These are phyloP conservation scores for Mustela erminea DNA, from an alignment of 2,797 vertebrate species.

Conservation along the genomic window DNA sequence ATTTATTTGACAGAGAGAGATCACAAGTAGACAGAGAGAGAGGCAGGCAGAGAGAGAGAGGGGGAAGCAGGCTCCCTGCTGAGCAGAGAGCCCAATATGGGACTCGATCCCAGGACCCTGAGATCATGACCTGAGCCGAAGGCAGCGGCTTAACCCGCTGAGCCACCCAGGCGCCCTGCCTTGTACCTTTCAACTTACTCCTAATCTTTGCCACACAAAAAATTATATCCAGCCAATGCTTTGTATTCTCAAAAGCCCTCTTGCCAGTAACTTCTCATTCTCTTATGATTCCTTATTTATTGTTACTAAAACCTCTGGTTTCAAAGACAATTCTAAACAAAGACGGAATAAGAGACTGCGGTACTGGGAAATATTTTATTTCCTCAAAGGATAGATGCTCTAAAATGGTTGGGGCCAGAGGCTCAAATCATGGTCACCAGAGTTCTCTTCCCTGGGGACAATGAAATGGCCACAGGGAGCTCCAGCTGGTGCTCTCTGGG, in stretches of 20 bases:
- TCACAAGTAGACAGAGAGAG: too few relatives aligned
- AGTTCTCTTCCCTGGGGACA: not conserved
- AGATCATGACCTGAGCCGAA: too few relatives aligned
- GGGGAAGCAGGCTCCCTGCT: too few relatives aligned
- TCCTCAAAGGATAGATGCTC: not conserved
- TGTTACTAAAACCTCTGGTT: constrained; percentile 11
- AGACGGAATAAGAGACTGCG: constrained; percentile 2
- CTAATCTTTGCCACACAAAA: constrained; percentile 47
- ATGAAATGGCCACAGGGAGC: not conserved
- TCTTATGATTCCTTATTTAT: constrained; percentile 40
- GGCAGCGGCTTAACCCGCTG: too few relatives aligned
- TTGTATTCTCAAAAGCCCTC: constrained; percentile 20
- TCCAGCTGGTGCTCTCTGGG: not conserved
- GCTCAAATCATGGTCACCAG: not conserved
- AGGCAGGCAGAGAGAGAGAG: too few relatives aligned
- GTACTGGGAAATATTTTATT: constrained; percentile 31
- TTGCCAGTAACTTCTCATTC: constrained; percentile 51
- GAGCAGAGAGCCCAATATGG: too few relatives aligned
- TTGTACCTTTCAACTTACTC: constrained; percentile 36
- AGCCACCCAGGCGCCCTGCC: too few relatives aligned
- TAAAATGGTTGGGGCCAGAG: not conserved
- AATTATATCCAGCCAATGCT: constrained; percentile 27
- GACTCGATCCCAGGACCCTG: too few relatives aligned
- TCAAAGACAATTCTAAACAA: constrained; percentile 52
- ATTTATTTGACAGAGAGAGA: too few relatives aligned